These are phyloP conservation scores for Zootoca vivipara DNA, from an alignment of 2,113 vertebrate species.

Conservation along the genomic window DNA sequence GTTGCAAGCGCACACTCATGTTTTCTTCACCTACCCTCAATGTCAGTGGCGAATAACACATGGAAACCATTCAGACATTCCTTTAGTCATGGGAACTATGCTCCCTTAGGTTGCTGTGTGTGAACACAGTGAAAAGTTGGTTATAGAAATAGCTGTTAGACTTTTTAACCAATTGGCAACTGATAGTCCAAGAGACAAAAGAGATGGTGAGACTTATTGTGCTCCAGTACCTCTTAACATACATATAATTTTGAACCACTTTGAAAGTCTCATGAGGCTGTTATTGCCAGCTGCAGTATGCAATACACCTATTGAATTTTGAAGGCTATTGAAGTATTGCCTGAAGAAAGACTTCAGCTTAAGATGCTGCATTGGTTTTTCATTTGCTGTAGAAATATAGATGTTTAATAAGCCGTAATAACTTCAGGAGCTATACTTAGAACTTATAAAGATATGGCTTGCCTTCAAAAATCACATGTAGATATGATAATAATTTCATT, in stretches of 20 bases:
- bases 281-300: slow-evolving; percentile 3
- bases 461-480: slow-evolving; percentile 45
- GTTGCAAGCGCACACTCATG: too few relatives aligned
- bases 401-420: slow-evolving; percentile 55
- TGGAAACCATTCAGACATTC: neutral
- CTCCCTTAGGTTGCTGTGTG: neutral
- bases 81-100: too few relatives aligned
- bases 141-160: neutral
- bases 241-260: neutral
- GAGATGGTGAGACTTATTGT: neutral
- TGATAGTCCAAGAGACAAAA: neutral
- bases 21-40: neutral
- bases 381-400: slow-evolving; percentile 22
- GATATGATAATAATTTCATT: slow-evolving; percentile 37
- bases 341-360: neutral
- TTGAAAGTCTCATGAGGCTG: neutral
- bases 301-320: slow-evolving; percentile 9
- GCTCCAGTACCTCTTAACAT: neutral
- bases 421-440: slow-evolving; percentile 60
- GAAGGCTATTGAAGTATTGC: slow-evolving; percentile 13
- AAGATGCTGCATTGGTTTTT: neutral
- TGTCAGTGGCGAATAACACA: neutral
- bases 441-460: slow-evolving; percentile 48
- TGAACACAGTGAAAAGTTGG: neutral
- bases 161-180: neutral